Conservation (phyloP, 1,140 invertebrate species). For the Neodiprion lecontei region DNA sequence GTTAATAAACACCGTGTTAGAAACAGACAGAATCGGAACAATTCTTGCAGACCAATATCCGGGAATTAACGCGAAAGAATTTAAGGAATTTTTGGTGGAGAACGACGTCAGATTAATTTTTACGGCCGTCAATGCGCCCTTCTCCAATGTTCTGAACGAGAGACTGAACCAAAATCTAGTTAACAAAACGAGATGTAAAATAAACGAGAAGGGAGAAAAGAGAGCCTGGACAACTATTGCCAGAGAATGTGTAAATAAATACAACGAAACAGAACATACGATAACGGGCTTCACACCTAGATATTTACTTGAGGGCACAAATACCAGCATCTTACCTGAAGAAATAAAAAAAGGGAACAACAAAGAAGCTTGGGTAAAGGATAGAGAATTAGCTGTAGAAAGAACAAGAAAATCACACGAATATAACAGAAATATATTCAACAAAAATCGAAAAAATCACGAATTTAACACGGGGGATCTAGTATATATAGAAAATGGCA, state of each 20-base stretch:
- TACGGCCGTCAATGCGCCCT: slow-evolving; percentile 26
- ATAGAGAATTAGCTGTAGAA: slow-evolving; percentile 19
- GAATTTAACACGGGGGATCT: slow-evolving; percentile 19
- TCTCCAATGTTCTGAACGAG: slow-evolving; percentile 23
- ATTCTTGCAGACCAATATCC: slow-evolving; percentile 34
- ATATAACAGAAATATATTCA: slow-evolving; percentile 17
- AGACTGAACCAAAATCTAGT: slow-evolving; percentile 14
- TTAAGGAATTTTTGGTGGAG: slow-evolving; percentile 26
- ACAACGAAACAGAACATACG: slow-evolving; percentile 23
- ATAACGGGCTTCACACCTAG: slow-evolving; percentile 22
- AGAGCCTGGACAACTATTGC: slow-evolving; percentile 25
- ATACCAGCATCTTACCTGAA: slow-evolving; percentile 14
- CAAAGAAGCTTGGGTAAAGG: slow-evolving; percentile 6
- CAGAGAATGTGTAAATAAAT: slow-evolving; percentile 21
- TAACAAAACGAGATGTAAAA: slow-evolving; percentile 27
- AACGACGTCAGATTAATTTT: slow-evolving; percentile 25
- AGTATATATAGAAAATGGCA: slow-evolving; percentile 20
- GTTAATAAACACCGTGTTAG: slow-evolving; percentile 22
- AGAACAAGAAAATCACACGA: slow-evolving; percentile 18
- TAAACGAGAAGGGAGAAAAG: slow-evolving; percentile 21
- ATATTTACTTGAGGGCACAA: slow-evolving; percentile 22
- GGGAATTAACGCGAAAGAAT: slow-evolving; percentile 32
- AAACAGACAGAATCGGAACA: slow-evolving; percentile 27
- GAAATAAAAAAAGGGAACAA: slow-evolving; percentile 18
- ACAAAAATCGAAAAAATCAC: slow-evolving; percentile 20